Conservation (phyloP, 2,113 vertebrate species). For the Colinus virginianus region DNA sequence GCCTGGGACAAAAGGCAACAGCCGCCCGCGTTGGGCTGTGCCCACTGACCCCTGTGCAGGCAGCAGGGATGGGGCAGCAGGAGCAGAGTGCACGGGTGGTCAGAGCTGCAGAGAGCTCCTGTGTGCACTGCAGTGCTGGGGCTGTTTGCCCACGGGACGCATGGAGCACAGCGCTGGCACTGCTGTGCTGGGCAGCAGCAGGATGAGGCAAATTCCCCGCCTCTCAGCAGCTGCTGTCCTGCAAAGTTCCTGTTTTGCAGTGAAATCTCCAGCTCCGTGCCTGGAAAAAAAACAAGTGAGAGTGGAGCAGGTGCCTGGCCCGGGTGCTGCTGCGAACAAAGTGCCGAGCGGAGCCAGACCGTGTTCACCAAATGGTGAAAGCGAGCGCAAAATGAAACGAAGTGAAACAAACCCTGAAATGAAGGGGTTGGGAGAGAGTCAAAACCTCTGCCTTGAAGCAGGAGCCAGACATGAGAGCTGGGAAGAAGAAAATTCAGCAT, state of each 20-base stretch:
- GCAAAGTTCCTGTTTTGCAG: slow-evolving; percentile 61
- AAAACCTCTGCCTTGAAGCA: not conserved
- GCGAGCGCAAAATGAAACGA: not conserved
- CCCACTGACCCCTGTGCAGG: not conserved
- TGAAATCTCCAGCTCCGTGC: not conserved
- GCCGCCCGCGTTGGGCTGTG: not conserved
- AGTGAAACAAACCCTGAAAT: not conserved
- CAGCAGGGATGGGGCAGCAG: not conserved
- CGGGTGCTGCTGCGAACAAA: not conserved
- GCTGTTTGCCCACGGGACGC: accelerated
- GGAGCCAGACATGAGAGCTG: not conserved
- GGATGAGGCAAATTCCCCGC: not conserved
- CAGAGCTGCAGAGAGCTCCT: accelerated
- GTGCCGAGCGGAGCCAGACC: not conserved
- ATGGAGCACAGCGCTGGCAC: not conserved
- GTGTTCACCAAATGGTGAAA: accelerated
- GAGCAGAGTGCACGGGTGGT: not conserved
- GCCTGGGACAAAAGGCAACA: slow-evolving; percentile 61
- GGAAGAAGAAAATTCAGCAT: not conserved
- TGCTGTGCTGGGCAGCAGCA: not conserved
- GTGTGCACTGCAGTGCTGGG: accelerated
- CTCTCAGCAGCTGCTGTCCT: slow-evolving; percentile 48
- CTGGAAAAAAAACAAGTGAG: slow-evolving; percentile 30
- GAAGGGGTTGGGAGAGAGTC: not conserved
- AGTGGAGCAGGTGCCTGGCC: slow-evolving; percentile 29